Percentiles rank a stretch among this genome's conserved stretches.
Evolutionary conservation across 1,140 invertebrate genomes (phyloP).

Genomic region (Pseudomyrmex gracilis): DNA sequence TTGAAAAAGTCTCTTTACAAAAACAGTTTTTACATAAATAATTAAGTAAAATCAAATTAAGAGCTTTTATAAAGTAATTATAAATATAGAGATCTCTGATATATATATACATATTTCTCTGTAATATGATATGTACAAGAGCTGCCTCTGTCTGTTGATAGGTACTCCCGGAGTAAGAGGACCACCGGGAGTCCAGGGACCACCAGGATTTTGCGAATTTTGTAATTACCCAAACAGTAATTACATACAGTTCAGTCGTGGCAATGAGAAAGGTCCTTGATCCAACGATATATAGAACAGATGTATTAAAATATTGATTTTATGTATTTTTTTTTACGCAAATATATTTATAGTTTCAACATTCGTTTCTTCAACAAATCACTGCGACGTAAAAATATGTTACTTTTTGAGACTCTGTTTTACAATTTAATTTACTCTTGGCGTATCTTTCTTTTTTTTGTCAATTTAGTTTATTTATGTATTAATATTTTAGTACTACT

Average conservation of each 20-base stretch:
- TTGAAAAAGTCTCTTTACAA: background rate
- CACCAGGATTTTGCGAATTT: conserved; percentile 88
- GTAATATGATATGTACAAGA: too few relatives aligned
- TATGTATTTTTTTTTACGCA: background rate
- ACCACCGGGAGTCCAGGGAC: conserved; percentile 85
- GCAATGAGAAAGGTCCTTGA: conserved; percentile 73
- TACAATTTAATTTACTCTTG: conserved; percentile 35
- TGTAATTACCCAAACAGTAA: conserved; percentile 83
- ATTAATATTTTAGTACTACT: background rate
- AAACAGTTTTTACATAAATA: too few relatives aligned
- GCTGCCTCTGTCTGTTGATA: conserved; percentile 66
- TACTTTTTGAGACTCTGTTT: conserved; percentile 17
- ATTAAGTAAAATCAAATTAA: too few relatives aligned
- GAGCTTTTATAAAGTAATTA: too few relatives aligned
- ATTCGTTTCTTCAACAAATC: background rate
- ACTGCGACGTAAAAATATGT: conserved; percentile 20
- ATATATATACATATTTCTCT: too few relatives aligned
- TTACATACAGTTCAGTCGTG: conserved; percentile 71
- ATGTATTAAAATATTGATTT: background rate
- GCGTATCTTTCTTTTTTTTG: background rate
- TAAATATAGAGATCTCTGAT: too few relatives aligned
- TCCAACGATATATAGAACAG: background rate
- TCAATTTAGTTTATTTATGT: background rate
- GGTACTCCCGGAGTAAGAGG: conserved; percentile 85
- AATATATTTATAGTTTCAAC: conserved; percentile 9